phyloP scores from a whole-genome alignment of 2,113 vertebrate species.

The Dromaius novaehollandiae region DNA sequence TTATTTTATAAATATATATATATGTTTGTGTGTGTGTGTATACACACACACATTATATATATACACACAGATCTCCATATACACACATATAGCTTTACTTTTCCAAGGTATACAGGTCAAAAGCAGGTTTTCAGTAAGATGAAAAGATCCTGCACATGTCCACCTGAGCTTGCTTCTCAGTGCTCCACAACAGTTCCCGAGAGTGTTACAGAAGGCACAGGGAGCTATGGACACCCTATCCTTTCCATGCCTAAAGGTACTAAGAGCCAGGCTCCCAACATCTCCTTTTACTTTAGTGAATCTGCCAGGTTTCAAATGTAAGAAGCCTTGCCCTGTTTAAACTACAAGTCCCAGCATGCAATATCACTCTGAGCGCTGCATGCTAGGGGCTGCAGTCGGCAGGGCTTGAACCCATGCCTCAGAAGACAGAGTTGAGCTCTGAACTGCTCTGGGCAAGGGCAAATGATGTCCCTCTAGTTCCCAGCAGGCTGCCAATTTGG shows the following conservation, averaged over 20 bases:
- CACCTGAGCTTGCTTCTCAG: background rate
- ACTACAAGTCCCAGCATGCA: background rate
- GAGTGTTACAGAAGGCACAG: background rate
- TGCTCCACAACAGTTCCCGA: background rate
- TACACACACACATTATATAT: rapidly evolving
- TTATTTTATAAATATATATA: background rate
- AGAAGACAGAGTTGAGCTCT: background rate
- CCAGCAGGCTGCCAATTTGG: slow-evolving; percentile 21
- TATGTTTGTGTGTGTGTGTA: no score
- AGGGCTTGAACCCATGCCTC: background rate
- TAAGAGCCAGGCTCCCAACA: background rate
- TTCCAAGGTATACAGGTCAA: background rate
- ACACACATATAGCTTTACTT: background rate
- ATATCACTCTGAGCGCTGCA: background rate
- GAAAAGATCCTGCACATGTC: background rate
- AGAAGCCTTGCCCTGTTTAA: background rate
- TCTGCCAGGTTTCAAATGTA: background rate
- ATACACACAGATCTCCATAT: rapidly evolving
- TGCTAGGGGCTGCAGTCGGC: background rate
- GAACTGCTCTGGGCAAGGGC: slow-evolving; percentile 17
- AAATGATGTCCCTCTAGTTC: background rate
- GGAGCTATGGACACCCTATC: background rate
- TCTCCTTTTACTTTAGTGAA: background rate
- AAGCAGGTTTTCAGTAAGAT: background rate
- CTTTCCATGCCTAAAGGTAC: background rate